Evolutionary conservation across 2,888 invertebrate species (phyloP).

Genomic region (Lithodes maja): DNA sequence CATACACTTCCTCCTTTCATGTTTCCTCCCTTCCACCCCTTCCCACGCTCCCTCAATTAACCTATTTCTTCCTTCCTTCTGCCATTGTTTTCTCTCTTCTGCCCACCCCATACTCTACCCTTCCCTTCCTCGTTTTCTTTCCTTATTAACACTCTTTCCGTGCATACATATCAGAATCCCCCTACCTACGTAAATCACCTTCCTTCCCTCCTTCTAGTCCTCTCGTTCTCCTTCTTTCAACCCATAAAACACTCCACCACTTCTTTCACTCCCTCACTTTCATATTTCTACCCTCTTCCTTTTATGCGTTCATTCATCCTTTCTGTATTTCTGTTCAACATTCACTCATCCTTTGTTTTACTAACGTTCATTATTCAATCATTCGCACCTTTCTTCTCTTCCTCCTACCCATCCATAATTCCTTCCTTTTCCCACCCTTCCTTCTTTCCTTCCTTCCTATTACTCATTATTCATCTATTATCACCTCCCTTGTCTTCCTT

Average conservation of each 20-base stretch:
- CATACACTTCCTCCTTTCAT: background rate
- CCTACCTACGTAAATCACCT: background rate
- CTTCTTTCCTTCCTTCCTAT: background rate
- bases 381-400: background rate
- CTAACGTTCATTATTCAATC: too few relatives aligned
- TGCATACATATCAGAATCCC: too few relatives aligned
- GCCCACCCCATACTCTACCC: background rate
- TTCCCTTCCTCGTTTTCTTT: background rate
- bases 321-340: background rate
- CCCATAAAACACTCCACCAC: background rate
- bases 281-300: background rate
- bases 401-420: background rate
- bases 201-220: background rate
- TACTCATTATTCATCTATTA: background rate
- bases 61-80: background rate
- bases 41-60: background rate
- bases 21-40: background rate
- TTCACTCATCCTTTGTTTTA: too few relatives aligned
- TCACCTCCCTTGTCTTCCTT: background rate
- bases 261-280: conserved; percentile 1
- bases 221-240: background rate
- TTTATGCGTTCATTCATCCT: background rate
- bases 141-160: background rate
- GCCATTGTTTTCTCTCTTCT: background rate
- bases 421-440: background rate